Base-by-base conservation (phyloP, 2,113 vertebrate species). In the Odontophorus gujanensis region DNA sequence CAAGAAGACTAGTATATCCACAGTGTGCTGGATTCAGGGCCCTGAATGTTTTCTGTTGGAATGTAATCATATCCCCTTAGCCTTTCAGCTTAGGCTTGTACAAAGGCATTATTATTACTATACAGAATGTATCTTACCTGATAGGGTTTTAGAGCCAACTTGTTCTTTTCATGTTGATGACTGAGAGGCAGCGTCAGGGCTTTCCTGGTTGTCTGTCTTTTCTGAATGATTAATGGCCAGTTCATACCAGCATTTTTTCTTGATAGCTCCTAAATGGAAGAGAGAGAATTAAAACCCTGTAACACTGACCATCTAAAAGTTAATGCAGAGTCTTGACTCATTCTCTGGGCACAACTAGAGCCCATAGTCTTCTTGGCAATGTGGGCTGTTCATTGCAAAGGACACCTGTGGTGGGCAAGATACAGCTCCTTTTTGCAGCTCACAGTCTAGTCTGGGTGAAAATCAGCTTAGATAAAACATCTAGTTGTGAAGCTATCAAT, bases 101-200 rank as follows among this genome's bases (percentile, higher is more conserved):
- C 95, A 96, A 95, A 94, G 77, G 58, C 89, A 93, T 95, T 93
- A 96, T 92, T 96, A 94, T 94, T 94, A 63, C 91, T 58, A 26
- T 68, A 82, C 80, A 85, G 81, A 93, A 95, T 62, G 62, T 89
- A 85, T 75, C 48, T 87, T 76, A 92, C 77, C 93, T 87, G 86
- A 7, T 18, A 75, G 48, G 36, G 62, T 89, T 74, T 72, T 45
- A 50, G 58, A 85, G 62, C 67, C 71, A 89, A 3, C 53, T 74
- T 42, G 13, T 36, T 89, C 86, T 95, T 90, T 79, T 87, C 62
- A 9, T 50, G 69, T 42, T 81, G 88, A 47, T 69, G 73, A 38
- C 69, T 83, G 73, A 75, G 57, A 81, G 47, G 71, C 65, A 17
- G 28, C 10, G 14, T 36, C 26, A 1, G 4, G n/a, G 36, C 25